Conservation (phyloP, 2,797 vertebrate species). For the Paedocypris micromegethes region DNA sequence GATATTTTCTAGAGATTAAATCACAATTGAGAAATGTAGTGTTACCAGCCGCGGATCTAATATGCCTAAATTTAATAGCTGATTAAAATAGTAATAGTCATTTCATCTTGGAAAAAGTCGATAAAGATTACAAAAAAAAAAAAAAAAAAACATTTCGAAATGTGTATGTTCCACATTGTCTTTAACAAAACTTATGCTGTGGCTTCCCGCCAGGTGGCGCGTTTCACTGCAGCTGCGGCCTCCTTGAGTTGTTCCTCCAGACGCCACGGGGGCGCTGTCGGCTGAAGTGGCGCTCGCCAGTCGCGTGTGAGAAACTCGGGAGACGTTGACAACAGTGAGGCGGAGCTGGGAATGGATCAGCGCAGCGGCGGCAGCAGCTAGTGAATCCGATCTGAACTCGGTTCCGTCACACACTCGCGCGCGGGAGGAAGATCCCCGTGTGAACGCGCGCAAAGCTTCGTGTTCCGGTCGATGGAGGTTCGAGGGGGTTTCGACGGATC, state of each 20-base stretch:
- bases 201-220: slow-evolving; percentile 5
- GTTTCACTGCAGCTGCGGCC: too few species aligned
- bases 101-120: too few species aligned
- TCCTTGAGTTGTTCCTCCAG: slow-evolving; percentile 31
- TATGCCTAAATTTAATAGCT: too few species aligned
- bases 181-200: not conserved
- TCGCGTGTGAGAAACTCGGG: slow-evolving; percentile 23
- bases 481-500: slow-evolving; percentile 1
- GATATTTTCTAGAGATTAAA: too few species aligned
- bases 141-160: too few species aligned
- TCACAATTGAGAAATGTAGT: too few species aligned
- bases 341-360: slow-evolving; percentile 43
- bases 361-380: not conserved
- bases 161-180: too few species aligned
- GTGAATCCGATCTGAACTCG: slow-evolving; percentile 16
- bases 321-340: slow-evolving; percentile 34
- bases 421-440: slow-evolving; percentile 32
- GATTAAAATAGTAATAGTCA: too few species aligned
- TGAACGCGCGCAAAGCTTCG: slow-evolving; percentile 4
- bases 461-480: not conserved
- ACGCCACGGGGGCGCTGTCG: slow-evolving; percentile 41
- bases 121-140: too few species aligned
- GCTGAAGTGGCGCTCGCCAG: not conserved
- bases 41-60: too few species aligned
- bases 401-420: slow-evolving; percentile 9